phyloP scores from a whole-genome alignment of 2,113 vertebrate species.

The Empidonax alnorum region DNA sequence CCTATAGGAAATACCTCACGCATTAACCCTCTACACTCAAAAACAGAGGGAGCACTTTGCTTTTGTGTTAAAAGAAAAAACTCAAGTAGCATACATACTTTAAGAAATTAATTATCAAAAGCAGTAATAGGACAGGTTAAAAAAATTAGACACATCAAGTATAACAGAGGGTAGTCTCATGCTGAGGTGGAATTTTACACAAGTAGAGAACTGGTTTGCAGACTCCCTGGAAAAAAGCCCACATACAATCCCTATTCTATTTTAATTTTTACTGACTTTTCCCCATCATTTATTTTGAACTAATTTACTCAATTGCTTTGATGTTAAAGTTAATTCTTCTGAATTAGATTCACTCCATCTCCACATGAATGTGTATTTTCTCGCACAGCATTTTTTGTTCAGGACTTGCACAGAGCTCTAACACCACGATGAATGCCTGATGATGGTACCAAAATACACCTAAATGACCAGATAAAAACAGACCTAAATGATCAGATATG shows the following conservation, averaged over 20 bases:
- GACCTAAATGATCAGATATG: background rate
- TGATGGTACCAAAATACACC: background rate
- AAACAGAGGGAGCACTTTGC: background rate
- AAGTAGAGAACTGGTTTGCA: background rate
- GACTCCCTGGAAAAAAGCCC: background rate
- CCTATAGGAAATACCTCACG: background rate
- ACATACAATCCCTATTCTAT: background rate
- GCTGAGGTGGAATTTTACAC: background rate
- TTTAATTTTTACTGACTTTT: background rate
- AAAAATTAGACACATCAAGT: background rate
- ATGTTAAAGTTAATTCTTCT: background rate
- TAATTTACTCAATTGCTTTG: background rate
- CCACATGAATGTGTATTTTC: background rate
- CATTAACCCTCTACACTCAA: background rate
- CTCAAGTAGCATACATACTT: background rate
- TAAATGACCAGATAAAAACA: background rate
- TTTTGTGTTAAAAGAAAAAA: background rate
- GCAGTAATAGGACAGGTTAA: background rate
- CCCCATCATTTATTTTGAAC: background rate
- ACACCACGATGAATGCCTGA: background rate
- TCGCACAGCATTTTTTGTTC: background rate
- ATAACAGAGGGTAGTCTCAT: background rate
- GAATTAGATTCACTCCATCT: background rate
- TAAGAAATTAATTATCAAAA: background rate
- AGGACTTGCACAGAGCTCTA: background rate